Base-by-base conservation (phyloP, 1,140 invertebrate species). In the Calliphora vicina region DNA sequence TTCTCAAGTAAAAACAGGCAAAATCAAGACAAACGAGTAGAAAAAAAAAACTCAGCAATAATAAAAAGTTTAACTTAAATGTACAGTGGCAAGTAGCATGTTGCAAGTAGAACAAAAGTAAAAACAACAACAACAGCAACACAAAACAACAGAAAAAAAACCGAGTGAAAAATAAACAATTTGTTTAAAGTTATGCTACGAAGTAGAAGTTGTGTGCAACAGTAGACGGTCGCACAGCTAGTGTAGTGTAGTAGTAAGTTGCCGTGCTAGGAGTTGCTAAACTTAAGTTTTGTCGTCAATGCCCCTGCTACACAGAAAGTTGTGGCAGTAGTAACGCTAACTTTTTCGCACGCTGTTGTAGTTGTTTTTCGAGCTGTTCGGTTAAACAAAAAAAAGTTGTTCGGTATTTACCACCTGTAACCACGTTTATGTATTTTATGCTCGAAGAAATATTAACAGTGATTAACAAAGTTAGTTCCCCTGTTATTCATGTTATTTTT, bases 331-430 rank as follows among this genome's bases (percentile, higher is more conserved):
- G 45, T 50, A 74, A 27, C 12, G 35, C 27, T 74, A 35, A 74
- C 17, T 35, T 74, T 74, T 27, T 74, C 26, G n/a, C 6, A 13
- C 20, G 45, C 17, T 50, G 45, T 50, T 50, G 45, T 50, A 17
- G 45, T 50, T 50, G 45, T 50, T 50, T 15, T 50, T 50, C 45
- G 45, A 50, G 45, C 45, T 15, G 45, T 50, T 50, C 17, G 12
- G 45, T 35, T 35, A 35, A 5, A 35, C 0, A 35, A 35, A 35
- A 17, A 35, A 20, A n/a, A 35, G 27, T 35, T 74, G 26, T 35
- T 74, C 26, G n/a, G 72, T 74, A 74, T 74, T 74, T 74, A 74
- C 72, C 72, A 74, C 72, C 72, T 74, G 72, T 74, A 74, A 74
- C 72, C 72, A 74, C 72, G 72, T 74, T 74, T 35, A 50, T 20